Conservation (phyloP, 2,113 vertebrate genomes). For the Aepyceros melampus region DNA sequence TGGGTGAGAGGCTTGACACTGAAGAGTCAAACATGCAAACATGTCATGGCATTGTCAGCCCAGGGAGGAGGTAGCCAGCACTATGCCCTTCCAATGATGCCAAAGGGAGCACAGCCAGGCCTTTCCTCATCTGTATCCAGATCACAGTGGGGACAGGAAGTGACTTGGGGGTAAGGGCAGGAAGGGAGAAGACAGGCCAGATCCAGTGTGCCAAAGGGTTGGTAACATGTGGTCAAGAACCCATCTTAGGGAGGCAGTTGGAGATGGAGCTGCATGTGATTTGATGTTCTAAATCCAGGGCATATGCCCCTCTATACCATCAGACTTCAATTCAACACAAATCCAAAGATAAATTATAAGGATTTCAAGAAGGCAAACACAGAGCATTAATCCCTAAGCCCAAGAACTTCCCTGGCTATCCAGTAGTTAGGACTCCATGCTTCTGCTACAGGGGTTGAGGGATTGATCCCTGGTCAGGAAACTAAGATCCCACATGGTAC, state of each 20-base stretch:
- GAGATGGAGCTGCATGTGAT: not conserved
- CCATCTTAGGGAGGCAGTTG: not conserved
- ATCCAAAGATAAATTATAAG: not conserved
- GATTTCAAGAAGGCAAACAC: not conserved
- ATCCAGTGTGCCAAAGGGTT: not conserved
- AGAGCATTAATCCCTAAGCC: not conserved
- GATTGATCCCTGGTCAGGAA: not conserved
- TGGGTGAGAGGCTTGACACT: not conserved
- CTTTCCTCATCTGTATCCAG: too few relatives aligned
- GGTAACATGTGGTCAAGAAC: not conserved
- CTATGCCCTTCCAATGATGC: not conserved
- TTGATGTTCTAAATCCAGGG: not conserved
- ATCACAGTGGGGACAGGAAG: not conserved
- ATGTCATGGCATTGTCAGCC: not conserved
- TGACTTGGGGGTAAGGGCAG: not conserved
- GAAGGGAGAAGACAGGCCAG: not conserved
- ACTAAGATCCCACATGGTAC: not conserved
- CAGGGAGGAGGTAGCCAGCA: not conserved
- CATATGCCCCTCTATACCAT: not conserved
- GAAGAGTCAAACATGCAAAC: not conserved
- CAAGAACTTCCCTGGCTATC: not conserved
- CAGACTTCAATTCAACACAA: not conserved
- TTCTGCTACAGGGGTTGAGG: not conserved
- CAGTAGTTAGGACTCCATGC: not conserved
- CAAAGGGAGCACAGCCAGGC: not conserved